Base-by-base conservation (phyloP, 1,140 invertebrate species). In the Drosophila hydei region DNA sequence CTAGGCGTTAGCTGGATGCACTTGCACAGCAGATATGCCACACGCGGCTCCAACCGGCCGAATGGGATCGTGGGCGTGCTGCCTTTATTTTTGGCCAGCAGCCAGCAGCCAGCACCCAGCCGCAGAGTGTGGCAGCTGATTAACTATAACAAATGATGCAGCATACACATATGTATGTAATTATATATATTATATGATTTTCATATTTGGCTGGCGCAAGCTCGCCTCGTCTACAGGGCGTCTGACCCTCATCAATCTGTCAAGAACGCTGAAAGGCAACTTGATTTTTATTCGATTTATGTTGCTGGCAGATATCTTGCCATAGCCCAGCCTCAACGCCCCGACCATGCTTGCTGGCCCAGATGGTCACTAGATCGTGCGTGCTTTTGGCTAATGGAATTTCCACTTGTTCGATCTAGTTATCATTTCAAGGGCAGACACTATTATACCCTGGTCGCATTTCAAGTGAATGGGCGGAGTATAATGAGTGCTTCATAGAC, bases 371-470 rank as follows among this genome's bases (percentile, higher is more conserved):
- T 47, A 30, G 16, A 47, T 62, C 18, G 48, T 63, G 58, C 67
- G 67, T 70, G 40, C 42, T 47, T 51, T 63, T 54, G 36, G 33
- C 16, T 9, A 36, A 16, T 50, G 30, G 40, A 67, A 72, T 67
- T 67, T 72, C 63, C 69, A 72, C 69, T 72, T 72, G 69, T 65
- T 58, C 51, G 59, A 48, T 56, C 51, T 16, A 19, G 40, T 38
- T 6, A 51, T 5, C 27, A 52, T 23, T 52, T 60, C 63, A 72
- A 67, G 54, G 62, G 14, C 69, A 58, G 27, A 4, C 25, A 27
- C 14, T 45, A 45, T 27, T 0, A 27, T 47, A 36, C 30, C 30
- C 30, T 33, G 30, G 30, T 3, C 30, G 7, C 2, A 30, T 8
- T 30, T 8, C 1, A 30, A 30, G 2, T 11, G 9, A 12, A 11